A percentile compares a stretch with the other conserved stretches of the same genome.
Evolutionary conservation across 2,797 vertebrate genomes (phyloP).

Genomic region (Sebastes taczanowskii): DNA sequence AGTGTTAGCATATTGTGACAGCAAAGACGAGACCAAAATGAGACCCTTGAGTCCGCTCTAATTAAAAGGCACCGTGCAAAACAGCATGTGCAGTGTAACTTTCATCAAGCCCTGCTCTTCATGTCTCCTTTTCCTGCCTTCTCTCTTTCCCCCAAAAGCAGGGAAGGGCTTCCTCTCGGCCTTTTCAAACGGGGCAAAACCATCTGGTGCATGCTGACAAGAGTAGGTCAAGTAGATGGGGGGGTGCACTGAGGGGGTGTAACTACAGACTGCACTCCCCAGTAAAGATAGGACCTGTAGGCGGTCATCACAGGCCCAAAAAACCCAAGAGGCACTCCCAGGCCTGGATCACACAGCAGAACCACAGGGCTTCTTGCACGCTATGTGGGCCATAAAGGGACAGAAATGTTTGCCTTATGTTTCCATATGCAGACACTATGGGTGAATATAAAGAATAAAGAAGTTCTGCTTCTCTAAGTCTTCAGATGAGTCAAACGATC

Average conservation of each 20-base stretch:
- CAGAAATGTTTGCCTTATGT: constrained; percentile 1
- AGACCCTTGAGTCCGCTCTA: not conserved
- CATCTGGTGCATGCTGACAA: constrained; percentile 76
- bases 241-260: constrained; percentile 20
- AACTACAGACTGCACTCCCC: constrained; percentile 70
- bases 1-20: not conserved
- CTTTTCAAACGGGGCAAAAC: constrained; percentile 68
- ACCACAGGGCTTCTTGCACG: constrained; percentile 46
- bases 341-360: constrained; percentile 53
- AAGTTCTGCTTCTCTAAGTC: too few species aligned
- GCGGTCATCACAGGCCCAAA: constrained; percentile 70
- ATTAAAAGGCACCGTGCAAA: constrained; percentile 35
- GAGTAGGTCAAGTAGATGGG: constrained; percentile 54
- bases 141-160: constrained; percentile 39
- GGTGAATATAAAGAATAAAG: not conserved
- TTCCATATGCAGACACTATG: not conserved
- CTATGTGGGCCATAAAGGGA: constrained; percentile 24
- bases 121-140: constrained; percentile 40
- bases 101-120: constrained; percentile 20
- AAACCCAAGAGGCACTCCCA: constrained; percentile 63
- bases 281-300: constrained; percentile 63
- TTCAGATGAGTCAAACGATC: not conserved
- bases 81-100: constrained; percentile 37
- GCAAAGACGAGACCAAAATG: not conserved
- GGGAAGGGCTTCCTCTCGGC: constrained; percentile 64